Conservation (phyloP, 2,888 invertebrate genomes). For the Gisinianus flammeolus region DNA sequence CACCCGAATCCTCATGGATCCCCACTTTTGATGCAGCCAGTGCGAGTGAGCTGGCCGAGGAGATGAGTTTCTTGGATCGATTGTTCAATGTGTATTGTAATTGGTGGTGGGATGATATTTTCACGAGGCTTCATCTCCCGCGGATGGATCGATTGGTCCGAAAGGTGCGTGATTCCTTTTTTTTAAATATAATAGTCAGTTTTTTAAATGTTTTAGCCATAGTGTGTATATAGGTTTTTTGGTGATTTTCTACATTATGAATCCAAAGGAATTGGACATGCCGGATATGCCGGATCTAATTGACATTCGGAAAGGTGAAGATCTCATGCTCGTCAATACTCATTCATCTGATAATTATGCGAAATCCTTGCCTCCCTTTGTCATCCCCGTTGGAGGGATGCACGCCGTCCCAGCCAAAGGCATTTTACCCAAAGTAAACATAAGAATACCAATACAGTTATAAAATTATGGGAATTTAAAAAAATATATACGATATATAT, state of each 20-base stretch:
- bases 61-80: not conserved
- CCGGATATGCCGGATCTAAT: not conserved
- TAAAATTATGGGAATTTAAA: not conserved
- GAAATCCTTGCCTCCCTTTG: constrained; percentile 15
- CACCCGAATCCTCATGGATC: not conserved
- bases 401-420: not conserved
- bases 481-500: not conserved
- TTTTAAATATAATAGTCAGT: no score
- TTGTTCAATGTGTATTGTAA: not conserved
- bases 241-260: no score
- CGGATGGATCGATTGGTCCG: not conserved
- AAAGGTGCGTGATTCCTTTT: no score
- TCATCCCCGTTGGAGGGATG: constrained; percentile 20
- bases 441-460: not conserved
- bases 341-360: constrained; percentile 7
- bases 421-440: not conserved
- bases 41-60: not conserved
- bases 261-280: no score
- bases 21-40: not conserved
- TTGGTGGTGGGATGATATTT: not conserved
- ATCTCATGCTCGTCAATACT: not conserved
- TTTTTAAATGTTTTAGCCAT: no score
- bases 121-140: not conserved
- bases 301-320: not conserved
- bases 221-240: no score